Conservation (phyloP, 2,888 invertebrate genomes). For the Drosophila vallismaia region DNA sequence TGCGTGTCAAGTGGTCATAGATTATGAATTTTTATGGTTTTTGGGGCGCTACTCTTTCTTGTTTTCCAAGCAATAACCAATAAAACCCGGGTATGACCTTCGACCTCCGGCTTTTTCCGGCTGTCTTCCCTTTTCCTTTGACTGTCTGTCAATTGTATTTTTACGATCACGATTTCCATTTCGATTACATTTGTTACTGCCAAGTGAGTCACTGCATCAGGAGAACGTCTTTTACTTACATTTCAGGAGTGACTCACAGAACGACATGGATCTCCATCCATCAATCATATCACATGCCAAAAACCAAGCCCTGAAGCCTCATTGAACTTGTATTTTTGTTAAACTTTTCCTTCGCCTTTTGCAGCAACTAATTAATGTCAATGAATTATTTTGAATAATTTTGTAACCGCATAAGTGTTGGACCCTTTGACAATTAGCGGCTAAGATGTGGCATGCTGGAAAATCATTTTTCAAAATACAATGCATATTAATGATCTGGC, state of each 20-base stretch:
- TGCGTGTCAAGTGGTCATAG: slow-evolving; percentile 73
- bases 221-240: neutral
- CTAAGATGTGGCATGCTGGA: slow-evolving; percentile 21
- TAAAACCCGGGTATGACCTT: slow-evolving; percentile 38
- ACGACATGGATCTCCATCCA: slow-evolving; percentile 38
- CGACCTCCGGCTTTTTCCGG: slow-evolving; percentile 6
- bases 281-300: slow-evolving; percentile 58
- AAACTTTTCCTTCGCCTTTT: slow-evolving; percentile 5
- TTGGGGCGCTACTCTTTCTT: slow-evolving; percentile 60
- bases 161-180: slow-evolving; percentile 54
- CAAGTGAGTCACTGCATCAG: slow-evolving; percentile 25
- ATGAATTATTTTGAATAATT: slow-evolving; percentile 50
- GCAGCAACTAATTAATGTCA: slow-evolving; percentile 63
- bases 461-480: slow-evolving; percentile 56
- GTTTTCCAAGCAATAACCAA: slow-evolving; percentile 52
- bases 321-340: slow-evolving; percentile 1
- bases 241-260: slow-evolving; percentile 52
- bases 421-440: slow-evolving; percentile 45
- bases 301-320: slow-evolving; percentile 19
- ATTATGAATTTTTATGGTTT: slow-evolving; percentile 71
- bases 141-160: slow-evolving; percentile 63
- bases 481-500: slow-evolving; percentile 53
- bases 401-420: slow-evolving; percentile 12
- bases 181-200: slow-evolving; percentile 40
- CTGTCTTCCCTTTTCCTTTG: slow-evolving; percentile 15